A percentile compares a stretch with the other conserved stretches of the same genome.
phyloP scores from a whole-genome alignment of 2,797 vertebrate species.

The Rousettus madagascariensis region DNA sequence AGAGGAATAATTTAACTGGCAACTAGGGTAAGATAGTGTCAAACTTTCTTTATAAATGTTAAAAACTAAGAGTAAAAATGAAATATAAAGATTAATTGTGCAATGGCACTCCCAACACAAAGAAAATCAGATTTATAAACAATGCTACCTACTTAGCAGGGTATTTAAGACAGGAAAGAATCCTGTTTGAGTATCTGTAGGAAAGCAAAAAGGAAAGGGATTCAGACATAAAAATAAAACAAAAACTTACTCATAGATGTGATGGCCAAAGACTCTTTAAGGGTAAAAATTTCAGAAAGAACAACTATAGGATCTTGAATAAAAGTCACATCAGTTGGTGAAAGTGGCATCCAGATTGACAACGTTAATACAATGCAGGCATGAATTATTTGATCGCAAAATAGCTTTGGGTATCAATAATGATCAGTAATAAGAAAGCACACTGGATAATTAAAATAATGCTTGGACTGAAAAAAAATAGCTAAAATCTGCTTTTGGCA shows the following conservation, averaged over 20 bases:
- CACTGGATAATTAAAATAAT: neutral
- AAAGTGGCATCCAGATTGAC: neutral
- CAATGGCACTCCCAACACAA: neutral
- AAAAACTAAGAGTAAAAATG: neutral
- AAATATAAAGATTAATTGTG: neutral
- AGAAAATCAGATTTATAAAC: conserved; percentile 10
- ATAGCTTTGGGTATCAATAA: neutral
- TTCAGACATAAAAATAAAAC: neutral
- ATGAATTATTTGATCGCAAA: neutral
- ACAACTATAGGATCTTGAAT: neutral
- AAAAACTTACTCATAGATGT: neutral
- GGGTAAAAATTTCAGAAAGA: neutral
- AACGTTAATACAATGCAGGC: neutral
- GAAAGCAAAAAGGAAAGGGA: neutral
- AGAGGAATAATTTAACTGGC: conserved; percentile 24
- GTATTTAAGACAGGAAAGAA: neutral
- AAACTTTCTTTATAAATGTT: neutral
- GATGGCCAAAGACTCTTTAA: neutral
- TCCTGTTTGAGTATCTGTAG: neutral
- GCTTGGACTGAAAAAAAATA: neutral
- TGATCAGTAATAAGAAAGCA: neutral
- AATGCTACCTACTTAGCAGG: neutral
- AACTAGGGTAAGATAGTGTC: neutral
- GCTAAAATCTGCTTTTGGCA: neutral
- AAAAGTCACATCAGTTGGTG: neutral